Evolutionary conservation across 2,797 vertebrate genomes (phyloP), one percentile per base, ranked within the genome.

Genomic region (Alectoris magna): DNA sequence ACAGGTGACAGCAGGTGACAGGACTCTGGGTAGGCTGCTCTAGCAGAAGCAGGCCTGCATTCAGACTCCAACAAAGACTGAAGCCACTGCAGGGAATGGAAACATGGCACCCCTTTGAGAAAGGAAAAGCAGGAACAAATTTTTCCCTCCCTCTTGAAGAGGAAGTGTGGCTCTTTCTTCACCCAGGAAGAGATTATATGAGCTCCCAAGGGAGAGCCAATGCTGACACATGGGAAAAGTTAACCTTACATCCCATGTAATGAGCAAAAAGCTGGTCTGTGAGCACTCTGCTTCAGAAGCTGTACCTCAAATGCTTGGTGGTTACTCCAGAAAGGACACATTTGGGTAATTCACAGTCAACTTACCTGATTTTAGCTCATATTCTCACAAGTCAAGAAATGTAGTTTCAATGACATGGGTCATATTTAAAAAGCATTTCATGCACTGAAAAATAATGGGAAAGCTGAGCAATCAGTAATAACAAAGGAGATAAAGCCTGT

Each of bases 341-440:
- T 31, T 91, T 78, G 55, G 62, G 58, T 64, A 94, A 73, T 75
- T 55, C 48, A 44, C 14, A 55, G 23, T 34, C 44, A 77, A 71
- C 62, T 95, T 93, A 97, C 89, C 83, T 87, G 79, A 89, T 58
- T 84, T 82, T 59, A 43, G 83, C 48, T 77, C 36, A 71, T 49
- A 60, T 18, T 91, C 56, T 80, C 48, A 53, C 29, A 70, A 63
- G 43, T 16, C 80, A 93, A 84, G 4, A 59, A 81, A 43, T 5
- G 3, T 13, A 53, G 58, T 83, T 34, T 34, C 48, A 34, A 26
- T 80, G 11, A 73, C 34, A 7, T 68, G 11, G 10, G 22, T 60
- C 9, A 3, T 62, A 93, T 60, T 86, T 70, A 36, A 66, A 80
- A 82, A 94, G 58, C 19, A 63, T 31, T 29, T 19, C 36, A 34